Conservation (phyloP, 2,113 vertebrate species). For the Glaucidium brasilianum region DNA sequence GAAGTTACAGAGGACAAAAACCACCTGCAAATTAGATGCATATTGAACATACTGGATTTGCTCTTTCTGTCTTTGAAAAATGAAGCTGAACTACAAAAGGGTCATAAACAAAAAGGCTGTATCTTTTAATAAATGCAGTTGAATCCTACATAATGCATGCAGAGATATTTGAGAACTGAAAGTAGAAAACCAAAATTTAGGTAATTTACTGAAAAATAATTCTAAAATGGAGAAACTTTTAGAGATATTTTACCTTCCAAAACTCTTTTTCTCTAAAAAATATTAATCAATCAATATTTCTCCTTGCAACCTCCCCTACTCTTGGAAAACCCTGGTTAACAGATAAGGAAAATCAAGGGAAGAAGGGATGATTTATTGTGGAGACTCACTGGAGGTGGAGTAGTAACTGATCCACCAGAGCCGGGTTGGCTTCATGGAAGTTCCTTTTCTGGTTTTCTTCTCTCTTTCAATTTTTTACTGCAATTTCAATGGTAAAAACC, state of each 20-base stretch:
- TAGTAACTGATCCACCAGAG: background rate
- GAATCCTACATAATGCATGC: background rate
- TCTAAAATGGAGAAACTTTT: background rate
- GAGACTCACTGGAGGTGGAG: background rate
- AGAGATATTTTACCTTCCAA: background rate
- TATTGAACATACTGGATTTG: fast-evolving
- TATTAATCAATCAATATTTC: background rate
- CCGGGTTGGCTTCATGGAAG: background rate
- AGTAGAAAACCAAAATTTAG: background rate
- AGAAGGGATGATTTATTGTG: background rate
- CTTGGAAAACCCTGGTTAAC: background rate
- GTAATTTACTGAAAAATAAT: background rate
- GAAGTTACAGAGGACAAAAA: background rate
- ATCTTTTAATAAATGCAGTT: background rate
- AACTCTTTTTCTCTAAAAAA: background rate
- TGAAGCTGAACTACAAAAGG: background rate
- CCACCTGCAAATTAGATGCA: too few relatives aligned
- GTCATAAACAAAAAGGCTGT: background rate
- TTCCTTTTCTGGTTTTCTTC: background rate
- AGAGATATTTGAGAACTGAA: background rate
- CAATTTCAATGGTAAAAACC: background rate
- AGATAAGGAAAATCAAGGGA: background rate
- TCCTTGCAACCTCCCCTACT: background rate
- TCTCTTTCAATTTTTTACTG: background rate
- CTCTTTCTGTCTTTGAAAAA: background rate